Base-by-base conservation (phyloP, 2,113 vertebrate species). In the Lamprologus ornatipinnis region DNA sequence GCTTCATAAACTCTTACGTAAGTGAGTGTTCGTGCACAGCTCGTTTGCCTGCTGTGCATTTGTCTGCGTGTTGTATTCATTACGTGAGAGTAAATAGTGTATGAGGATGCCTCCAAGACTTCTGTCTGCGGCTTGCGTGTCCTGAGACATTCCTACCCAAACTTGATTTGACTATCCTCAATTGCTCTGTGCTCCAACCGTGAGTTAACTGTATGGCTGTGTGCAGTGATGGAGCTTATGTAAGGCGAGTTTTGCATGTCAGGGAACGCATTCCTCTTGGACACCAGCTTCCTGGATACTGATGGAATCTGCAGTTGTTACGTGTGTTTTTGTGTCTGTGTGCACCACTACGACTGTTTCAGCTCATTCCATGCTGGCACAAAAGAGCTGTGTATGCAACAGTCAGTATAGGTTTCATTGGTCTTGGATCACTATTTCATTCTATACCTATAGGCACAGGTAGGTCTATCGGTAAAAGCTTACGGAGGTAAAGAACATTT, bases 261-360 rank as follows among this genome's bases (percentile, higher is more conserved):
- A 13, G 83, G 55, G 80, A 91, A 87, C 73, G 83, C 90, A 94
- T 93, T 94, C 91, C 89, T 82, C 83, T 53, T 73, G 84, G 86
- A 88, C 84, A 86, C 87, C 90, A 88, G 83, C 86, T 94, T 94
- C 93, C 94, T 93, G 89, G 90, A 94, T 89, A 91, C 91, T 91
- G 89, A 93, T 90, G 88, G 90, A 89, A 93, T 94, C 93, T 93
- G 85, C 84, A 89, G 87, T 88, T 85, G 86, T 73, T 88, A n/a
- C 2, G 80, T 83, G 68, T 63, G 47, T 78, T 40, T 87, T 80
- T 82, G 82, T 78, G 73, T 78, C 68, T 65, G 49, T n/a, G 47
- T 85, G 63, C 54, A 82, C 80, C 81, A 78, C 79, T 75, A 21
- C 31, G 28, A 81, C 86, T 83, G 86, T 86, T 68, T 86, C 65